Evolutionary conservation across 2,113 vertebrate species (phyloP), one percentile per base, ranked within the genome.

Genomic region (Climacteris rufus): DNA sequence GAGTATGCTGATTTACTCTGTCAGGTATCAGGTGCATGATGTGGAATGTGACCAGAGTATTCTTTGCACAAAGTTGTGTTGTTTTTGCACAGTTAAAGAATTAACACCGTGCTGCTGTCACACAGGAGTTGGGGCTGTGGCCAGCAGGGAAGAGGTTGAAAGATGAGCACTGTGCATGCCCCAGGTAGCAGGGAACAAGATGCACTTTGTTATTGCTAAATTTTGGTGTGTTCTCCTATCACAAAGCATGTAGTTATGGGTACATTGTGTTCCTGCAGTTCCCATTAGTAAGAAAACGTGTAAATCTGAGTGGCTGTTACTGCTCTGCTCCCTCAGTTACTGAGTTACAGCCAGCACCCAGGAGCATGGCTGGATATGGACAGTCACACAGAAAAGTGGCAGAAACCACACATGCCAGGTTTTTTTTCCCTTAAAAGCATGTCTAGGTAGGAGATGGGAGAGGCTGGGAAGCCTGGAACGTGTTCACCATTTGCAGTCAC

Each of bases 81-180:
- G 25, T 30, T 33, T 87, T 85, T 65, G 61, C 31, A 37, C 40
- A 65, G 1, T 20, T 74, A 16, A 39, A 31, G 74, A 83, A 9
- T 42, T 49, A 25, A 16, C 13, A 44, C 30, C 4, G 0, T 39
- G 60, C n/a, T 89, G 30, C 31, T 72, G 15, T 49, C 28, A 40
- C 9, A 2, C 0, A 1, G 50, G 59, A 88, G 4, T 0, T 65
- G 28, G 12, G 54, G 35, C 54, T 7, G 4, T 6, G 7, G 19
- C 47, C 71, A 63, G 60, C 53, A 54, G 44, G 80, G 61, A 50
- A 14, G 37, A 84, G 44, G 11, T n/a, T 52, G 8, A 75, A 35
- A 64, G 82, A 23, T 13, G 39, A 84, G 40, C 11, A 2, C 14
- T 61, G 4, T 2, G 2, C 1, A 0, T 31, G 20, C 53, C 42